Evolutionary conservation across 2,888 invertebrate genomes (phyloP).

Genomic region (Orchesella flavescens): DNA sequence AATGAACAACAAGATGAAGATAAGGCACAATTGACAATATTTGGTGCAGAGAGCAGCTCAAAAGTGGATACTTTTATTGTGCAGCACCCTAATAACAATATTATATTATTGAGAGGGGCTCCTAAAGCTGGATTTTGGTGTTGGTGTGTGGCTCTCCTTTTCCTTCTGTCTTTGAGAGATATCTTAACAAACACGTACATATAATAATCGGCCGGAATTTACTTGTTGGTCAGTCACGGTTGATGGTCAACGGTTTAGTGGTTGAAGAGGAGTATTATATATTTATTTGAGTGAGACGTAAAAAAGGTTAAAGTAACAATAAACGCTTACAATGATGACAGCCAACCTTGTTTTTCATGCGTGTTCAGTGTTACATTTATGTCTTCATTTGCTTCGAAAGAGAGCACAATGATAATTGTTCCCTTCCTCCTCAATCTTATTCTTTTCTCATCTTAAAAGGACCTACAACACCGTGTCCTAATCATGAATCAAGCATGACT

Average conservation of each 20-base stretch:
- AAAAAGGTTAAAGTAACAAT: conserved; percentile 2
- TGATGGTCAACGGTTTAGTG: conserved; percentile 63
- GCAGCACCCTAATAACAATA: conserved; percentile 17
- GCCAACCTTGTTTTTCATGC: conserved; percentile 17
- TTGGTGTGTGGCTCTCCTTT: conserved; percentile 11
- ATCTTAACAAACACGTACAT: neutral
- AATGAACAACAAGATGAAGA: conserved; percentile 2
- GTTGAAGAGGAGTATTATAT: neutral
- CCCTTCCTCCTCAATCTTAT: too few relatives aligned
- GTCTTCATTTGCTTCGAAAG: too few relatives aligned
- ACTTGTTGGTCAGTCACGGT: conserved; percentile 64
- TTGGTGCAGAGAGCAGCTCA: neutral
- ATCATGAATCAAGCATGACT: neutral
- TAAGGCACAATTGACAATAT: conserved; percentile 36
- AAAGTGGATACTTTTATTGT: conserved; percentile 35
- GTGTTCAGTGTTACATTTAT: too few relatives aligned
- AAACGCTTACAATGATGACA: neutral
- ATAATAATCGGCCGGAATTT: conserved; percentile 53
- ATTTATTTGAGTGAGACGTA: conserved; percentile 2
- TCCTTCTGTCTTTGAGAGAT: conserved; percentile 3
- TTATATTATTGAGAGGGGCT: conserved; percentile 32
- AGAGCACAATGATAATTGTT: neutral
- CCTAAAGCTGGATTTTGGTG: too few relatives aligned
- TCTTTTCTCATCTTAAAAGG: too few relatives aligned
- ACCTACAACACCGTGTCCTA: neutral